Percentiles rank a stretch among this genome's conserved stretches.
These are phyloP conservation scores for Lutraria rhynchaena DNA, from an alignment of 1,140 invertebrate genomes.

Conservation along the genomic window DNA sequence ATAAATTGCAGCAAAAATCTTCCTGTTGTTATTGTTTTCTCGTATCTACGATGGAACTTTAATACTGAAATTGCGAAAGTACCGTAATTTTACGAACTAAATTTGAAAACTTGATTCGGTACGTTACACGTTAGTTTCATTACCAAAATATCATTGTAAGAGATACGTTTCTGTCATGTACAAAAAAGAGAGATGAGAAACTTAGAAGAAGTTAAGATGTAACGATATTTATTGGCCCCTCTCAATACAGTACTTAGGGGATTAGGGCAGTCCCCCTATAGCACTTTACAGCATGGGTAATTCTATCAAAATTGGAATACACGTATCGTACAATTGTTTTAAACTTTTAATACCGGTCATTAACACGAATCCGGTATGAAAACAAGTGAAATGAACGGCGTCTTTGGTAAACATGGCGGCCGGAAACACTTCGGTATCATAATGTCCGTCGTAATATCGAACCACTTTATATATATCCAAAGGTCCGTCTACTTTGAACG, in stretches of 20 bases:
- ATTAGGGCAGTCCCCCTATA: constrained; percentile 20
- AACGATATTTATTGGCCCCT: constrained; percentile 13
- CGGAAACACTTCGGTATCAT: constrained; percentile 12
- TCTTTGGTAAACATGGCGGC: constrained; percentile 15
- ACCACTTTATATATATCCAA: background rate
- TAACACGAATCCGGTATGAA: constrained; percentile 21
- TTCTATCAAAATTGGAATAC: constrained; percentile 19
- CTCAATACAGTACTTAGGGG: background rate
- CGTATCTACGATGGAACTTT: background rate
- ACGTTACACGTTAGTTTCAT: no score
- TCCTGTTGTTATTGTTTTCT: background rate
- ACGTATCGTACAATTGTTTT: constrained; percentile 12
- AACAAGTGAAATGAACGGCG: constrained; percentile 19
- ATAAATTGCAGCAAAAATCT: background rate
- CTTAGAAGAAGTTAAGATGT: background rate
- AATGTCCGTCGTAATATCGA: background rate
- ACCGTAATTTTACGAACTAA: background rate
- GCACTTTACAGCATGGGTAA: constrained; percentile 5
- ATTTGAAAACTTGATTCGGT: background rate
- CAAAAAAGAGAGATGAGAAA: background rate
- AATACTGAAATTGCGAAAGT: background rate
- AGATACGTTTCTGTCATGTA: background rate
- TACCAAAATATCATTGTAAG: background rate
- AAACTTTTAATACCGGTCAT: constrained; percentile 24
- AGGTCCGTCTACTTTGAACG: constrained; percentile 15